These are phyloP conservation scores for Himalopsyche phryganea DNA, from an alignment of 1,140 invertebrate species.

Conservation along the genomic window DNA sequence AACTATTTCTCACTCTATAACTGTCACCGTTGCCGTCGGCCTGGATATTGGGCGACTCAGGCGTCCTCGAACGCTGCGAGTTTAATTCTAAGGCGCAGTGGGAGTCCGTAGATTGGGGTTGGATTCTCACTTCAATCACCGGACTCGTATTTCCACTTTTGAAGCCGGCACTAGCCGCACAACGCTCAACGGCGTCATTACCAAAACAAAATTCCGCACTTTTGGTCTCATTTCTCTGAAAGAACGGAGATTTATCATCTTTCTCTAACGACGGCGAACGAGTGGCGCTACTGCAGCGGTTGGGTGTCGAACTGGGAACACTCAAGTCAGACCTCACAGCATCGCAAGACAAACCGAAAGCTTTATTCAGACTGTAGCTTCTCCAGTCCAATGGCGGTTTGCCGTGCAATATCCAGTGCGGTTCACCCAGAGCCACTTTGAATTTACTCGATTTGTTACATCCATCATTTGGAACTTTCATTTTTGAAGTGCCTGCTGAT, in stretches of 20 bases:
- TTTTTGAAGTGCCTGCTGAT: slow-evolving; percentile 1
- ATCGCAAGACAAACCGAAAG: no score
- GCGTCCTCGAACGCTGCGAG: no score
- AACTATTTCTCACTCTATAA: no score
- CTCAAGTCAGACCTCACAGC: slow-evolving; percentile 13
- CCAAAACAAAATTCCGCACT: slow-evolving; percentile 11
- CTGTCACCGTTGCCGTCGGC: no score
- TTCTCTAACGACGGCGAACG: slow-evolving; percentile 50
- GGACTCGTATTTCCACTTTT: slow-evolving; percentile 16
- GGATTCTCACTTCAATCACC: slow-evolving; percentile 20
- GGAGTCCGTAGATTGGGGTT: slow-evolving; percentile 21
- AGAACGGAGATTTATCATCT: slow-evolving; percentile 48
- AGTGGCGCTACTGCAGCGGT: slow-evolving; percentile 41
- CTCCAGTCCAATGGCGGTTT: slow-evolving; percentile 28
- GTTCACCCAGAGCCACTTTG: slow-evolving; percentile 24
- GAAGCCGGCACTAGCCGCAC: not conserved
- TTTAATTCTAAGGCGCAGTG: slow-evolving; percentile 1
- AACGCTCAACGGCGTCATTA: not conserved
- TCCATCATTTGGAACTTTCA: no score
- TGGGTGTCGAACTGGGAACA: not conserved
- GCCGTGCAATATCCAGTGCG: slow-evolving; percentile 22
- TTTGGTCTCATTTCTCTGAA: slow-evolving; percentile 11
- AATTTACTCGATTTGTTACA: slow-evolving; percentile 18
- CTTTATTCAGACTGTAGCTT: slow-evolving; percentile 18
- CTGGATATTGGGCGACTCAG: no score